Evolutionary conservation across 2,113 vertebrate genomes (phyloP), one percentile per base, ranked within the genome.

Genomic region (Colinus virginianus): DNA sequence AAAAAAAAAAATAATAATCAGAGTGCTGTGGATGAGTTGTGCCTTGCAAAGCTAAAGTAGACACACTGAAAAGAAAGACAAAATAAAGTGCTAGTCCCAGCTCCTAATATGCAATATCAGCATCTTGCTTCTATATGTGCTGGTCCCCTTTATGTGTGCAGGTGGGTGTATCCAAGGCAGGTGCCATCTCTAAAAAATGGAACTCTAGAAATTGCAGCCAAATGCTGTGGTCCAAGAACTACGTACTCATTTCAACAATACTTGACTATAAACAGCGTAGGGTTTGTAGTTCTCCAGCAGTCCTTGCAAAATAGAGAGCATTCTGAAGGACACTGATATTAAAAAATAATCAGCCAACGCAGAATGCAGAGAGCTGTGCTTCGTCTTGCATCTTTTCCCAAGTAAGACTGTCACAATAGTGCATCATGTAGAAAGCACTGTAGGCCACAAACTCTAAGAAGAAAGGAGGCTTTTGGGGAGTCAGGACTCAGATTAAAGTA

Each of bases 1-100:
- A 78, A 95, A 83, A 93, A 85, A 85, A 62, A 25, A 61, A 13
- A 56, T 20, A 20, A 20, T 11, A 79, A 95, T 90, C 89, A 84
- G 82, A 80, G 67, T 77, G 38, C 69, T 92, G 59, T 68, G 67
- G 66, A 67, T 0, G 1, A 69, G 42, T 53, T 71, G 79, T 69
- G 85, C 11, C 48, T 38, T 28, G 43, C 79, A 87, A 92, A 62
- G 48, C 48, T 96, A 86, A 67, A 88, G 71, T 48, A 88, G 77
- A 63, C 0, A 2, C 28, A 25, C 13, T 71, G 59, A 36, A 84
- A 80, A 42, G 11, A n/a, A 75, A 88, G 13, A 55, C 32, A 84
- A 81, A 92, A 59, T 66, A 43, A 87, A 40, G 30, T 79, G 40
- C 25, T 90, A 82, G 19, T 32, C 46, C 14, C 2, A 14, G 14